These are phyloP conservation scores for Drosophila histrio DNA, from an alignment of 2,888 invertebrate species.

Conservation along the genomic window DNA sequence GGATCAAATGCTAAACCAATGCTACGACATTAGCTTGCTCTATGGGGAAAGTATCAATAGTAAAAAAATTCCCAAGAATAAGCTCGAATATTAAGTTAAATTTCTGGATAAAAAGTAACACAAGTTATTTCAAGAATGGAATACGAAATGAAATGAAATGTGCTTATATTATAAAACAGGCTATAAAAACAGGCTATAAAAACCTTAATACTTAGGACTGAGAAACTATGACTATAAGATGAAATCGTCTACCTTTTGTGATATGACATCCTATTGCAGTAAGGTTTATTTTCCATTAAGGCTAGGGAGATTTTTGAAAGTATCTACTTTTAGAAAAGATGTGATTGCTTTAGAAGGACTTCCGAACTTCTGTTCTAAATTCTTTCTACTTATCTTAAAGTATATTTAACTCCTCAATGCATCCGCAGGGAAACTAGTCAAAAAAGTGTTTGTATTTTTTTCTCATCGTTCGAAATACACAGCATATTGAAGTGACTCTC, in stretches of 20 bases:
- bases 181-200: too few relatives aligned
- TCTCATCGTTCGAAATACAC: neutral
- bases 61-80: neutral
- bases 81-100: neutral
- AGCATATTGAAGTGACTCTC: slow-evolving; percentile 35
- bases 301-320: too few relatives aligned
- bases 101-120: neutral
- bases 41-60: neutral
- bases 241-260: too few relatives aligned
- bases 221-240: too few relatives aligned
- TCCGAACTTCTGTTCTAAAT: neutral
- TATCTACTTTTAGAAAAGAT: neutral
- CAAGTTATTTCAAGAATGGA: too few relatives aligned
- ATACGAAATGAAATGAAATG: too few relatives aligned
- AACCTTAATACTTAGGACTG: too few relatives aligned
- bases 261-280: too few relatives aligned
- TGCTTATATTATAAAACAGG: too few relatives aligned
- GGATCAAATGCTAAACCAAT: neutral
- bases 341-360: neutral
- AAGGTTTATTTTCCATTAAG: too few relatives aligned
- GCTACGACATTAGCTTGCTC: slow-evolving; percentile 20
- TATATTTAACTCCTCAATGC: neutral
- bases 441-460: slow-evolving; percentile 1
- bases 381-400: neutral
- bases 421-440: neutral